Evolutionary conservation across 2,888 invertebrate genomes (phyloP).

Genomic region (Pocota personata): DNA sequence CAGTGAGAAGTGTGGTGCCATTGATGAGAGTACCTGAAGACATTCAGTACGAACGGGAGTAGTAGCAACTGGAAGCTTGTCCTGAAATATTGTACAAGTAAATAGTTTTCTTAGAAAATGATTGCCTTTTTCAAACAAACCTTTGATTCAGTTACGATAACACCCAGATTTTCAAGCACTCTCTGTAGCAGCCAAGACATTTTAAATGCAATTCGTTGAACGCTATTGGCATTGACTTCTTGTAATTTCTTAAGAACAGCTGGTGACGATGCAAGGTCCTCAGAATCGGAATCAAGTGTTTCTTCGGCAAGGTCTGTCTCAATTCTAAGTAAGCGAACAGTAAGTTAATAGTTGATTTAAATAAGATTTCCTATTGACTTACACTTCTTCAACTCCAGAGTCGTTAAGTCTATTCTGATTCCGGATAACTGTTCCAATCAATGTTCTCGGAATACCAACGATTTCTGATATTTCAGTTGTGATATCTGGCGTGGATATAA

Average conservation of each 20-base stretch:
- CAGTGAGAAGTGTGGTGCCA: constrained; percentile 85
- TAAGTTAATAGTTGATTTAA: background rate
- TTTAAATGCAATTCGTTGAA: constrained; percentile 75
- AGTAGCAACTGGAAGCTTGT: constrained; percentile 83
- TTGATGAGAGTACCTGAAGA: constrained; percentile 88
- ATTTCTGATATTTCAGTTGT: constrained; percentile 86
- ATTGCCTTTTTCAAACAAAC: constrained; percentile 20
- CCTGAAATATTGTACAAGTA: constrained; percentile 73
- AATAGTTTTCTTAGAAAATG: background rate
- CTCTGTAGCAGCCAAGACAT: constrained; percentile 86
- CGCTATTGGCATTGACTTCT: constrained; percentile 29
- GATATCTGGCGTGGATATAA: constrained; percentile 87
- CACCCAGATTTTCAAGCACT: constrained; percentile 85
- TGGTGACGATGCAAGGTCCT: constrained; percentile 8
- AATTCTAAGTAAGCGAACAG: constrained; percentile 42
- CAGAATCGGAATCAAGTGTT: constrained; percentile 77
- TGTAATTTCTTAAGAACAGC: constrained; percentile 60
- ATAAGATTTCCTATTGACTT: constrained; percentile 2
- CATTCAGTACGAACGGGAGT: constrained; percentile 91
- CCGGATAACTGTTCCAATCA: constrained; percentile 74
- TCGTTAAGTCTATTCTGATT: constrained; percentile 75
- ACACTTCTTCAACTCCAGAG: constrained; percentile 76
- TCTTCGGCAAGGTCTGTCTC: constrained; percentile 70
- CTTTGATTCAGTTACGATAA: constrained; percentile 47
- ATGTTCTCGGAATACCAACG: constrained; percentile 82